A percentile compares a stretch with the other conserved stretches of the same genome.
phyloP scores from a whole-genome alignment of 2,888 invertebrate species.

The Keiferia lycopersicella region DNA sequence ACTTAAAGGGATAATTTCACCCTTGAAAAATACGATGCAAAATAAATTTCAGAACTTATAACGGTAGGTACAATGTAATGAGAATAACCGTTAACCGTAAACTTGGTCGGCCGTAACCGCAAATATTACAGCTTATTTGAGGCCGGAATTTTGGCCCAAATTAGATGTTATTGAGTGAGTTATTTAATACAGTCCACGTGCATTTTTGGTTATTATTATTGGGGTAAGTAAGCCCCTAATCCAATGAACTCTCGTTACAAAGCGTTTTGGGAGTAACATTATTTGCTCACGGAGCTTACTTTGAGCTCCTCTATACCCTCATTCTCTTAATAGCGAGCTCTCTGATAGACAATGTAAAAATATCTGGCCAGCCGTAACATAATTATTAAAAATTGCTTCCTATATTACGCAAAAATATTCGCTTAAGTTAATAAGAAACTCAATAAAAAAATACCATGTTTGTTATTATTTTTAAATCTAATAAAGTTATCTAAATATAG shows the following conservation, averaged over 20 bases:
- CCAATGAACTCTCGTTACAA: constrained; percentile 78
- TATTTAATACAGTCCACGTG: constrained; percentile 77
- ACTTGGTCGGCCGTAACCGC: constrained; percentile 25
- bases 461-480: not conserved
- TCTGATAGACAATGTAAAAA: constrained; percentile 58
- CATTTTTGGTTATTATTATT: constrained; percentile 80
- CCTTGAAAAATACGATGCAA: constrained; percentile 39
- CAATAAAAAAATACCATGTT: not conserved
- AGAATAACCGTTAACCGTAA: constrained; percentile 59
- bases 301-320: constrained; percentile 66
- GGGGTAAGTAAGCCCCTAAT: constrained; percentile 71
- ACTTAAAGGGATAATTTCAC: constrained; percentile 29
- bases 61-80: constrained; percentile 62
- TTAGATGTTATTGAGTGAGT: constrained; percentile 77
- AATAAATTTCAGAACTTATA: constrained; percentile 48
- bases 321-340: constrained; percentile 69
- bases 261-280: constrained; percentile 71
- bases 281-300: constrained; percentile 69
- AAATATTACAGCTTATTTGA: constrained; percentile 19
- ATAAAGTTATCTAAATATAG: not conserved
- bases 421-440: constrained; percentile 27
- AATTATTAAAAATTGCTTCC: constrained; percentile 80
- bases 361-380: constrained; percentile 57
- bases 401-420: constrained; percentile 62
- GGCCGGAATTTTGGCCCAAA: constrained; percentile 47